Evolutionary conservation across 2,797 vertebrate genomes (phyloP).

Genomic region (Clamator glandarius): DNA sequence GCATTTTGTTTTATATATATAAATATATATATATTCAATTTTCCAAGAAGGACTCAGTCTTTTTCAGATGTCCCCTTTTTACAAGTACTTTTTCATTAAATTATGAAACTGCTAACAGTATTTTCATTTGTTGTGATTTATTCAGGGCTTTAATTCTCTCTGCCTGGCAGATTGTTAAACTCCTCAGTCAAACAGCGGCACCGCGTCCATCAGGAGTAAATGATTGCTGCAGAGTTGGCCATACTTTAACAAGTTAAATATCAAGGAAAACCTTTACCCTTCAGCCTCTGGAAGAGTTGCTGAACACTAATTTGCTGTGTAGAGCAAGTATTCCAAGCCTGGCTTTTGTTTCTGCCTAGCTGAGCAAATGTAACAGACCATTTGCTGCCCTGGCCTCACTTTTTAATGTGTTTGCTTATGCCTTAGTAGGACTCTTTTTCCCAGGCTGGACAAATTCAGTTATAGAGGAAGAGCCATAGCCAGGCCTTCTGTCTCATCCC

Average conservation of each 20-base stretch:
- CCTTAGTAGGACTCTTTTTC: background rate
- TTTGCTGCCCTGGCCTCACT: slow-evolving; percentile 12
- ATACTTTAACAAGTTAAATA: background rate
- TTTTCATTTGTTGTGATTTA: slow-evolving; percentile 73
- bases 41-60: slow-evolving; percentile 79
- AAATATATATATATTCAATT: slow-evolving; percentile 75
- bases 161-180: slow-evolving; percentile 12
- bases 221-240: slow-evolving; percentile 18
- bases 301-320: background rate
- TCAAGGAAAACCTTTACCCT: slow-evolving; percentile 23
- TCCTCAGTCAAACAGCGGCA: background rate
- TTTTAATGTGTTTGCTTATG: background rate
- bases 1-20: slow-evolving; percentile 76
- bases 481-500: background rate
- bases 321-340: background rate
- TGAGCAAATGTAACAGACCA: background rate
- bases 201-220: background rate
- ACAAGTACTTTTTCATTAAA: slow-evolving; percentile 88
- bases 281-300: background rate
- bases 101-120: slow-evolving; percentile 81
- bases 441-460: background rate
- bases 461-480: rapidly evolving
- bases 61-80: slow-evolving; percentile 83
- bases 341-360: slow-evolving; percentile 34
- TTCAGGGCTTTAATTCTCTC: slow-evolving; percentile 44